These are phyloP conservation scores for Agraylea sexmaculata DNA, from an alignment of 1,140 invertebrate species.

Conservation along the genomic window DNA sequence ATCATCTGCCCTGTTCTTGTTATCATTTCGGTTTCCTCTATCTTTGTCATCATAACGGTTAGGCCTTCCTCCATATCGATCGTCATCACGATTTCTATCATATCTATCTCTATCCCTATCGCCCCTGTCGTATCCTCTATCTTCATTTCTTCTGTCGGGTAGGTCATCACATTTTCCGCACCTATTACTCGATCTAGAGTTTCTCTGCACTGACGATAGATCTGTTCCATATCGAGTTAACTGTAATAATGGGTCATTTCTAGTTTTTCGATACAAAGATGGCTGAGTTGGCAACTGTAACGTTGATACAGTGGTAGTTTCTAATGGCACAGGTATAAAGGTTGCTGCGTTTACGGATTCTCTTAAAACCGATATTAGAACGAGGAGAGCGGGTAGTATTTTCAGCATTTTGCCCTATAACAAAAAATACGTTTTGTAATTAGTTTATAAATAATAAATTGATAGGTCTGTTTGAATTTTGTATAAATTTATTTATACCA, in stretches of 20 bases:
- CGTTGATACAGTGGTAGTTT: conserved; percentile 13
- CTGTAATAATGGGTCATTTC: conserved; percentile 13
- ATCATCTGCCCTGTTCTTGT: conserved; percentile 16
- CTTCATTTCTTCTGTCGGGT: conserved; percentile 15
- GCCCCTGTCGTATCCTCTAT: conserved; percentile 13
- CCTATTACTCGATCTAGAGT: conserved; percentile 16
- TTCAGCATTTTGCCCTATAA: no score
- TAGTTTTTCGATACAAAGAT: conserved; percentile 11
- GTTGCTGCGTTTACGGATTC: conserved; percentile 11
- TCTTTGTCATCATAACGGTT: conserved; percentile 19
- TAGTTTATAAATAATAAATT: no score
- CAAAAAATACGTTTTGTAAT: no score
- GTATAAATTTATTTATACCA: no score
- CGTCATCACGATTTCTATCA: conserved; percentile 14
- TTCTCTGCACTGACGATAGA: conserved; percentile 14
- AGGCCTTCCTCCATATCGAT: conserved; percentile 12
- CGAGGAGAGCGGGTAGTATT: no score
- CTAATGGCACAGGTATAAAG: conserved; percentile 18
- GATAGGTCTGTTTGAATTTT: no score
- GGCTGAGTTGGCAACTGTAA: no score
- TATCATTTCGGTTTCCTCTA: conserved; percentile 14
- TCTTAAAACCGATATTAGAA: conserved; percentile 5
- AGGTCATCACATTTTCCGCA: conserved; percentile 18
- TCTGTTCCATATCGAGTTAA: conserved; percentile 11
- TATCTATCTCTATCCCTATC: conserved; percentile 5